These are phyloP conservation scores for Chionodraco myersi DNA, from an alignment of 2,113 vertebrate genomes.

Conservation along the genomic window DNA sequence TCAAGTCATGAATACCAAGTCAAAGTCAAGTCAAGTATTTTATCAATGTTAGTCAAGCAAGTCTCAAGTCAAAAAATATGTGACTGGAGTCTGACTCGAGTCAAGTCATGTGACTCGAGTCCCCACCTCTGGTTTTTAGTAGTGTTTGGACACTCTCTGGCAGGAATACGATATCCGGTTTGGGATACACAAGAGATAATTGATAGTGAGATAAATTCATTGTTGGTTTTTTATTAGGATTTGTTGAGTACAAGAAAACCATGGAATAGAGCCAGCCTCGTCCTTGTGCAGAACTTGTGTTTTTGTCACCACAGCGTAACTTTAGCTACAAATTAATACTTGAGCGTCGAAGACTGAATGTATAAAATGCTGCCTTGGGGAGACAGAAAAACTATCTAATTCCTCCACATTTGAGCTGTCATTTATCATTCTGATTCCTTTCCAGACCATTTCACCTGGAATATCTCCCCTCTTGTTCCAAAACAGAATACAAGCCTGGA, in stretches of 20 bases:
- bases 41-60: too few species aligned
- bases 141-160: not conserved
- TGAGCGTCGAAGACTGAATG: not conserved
- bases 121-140: not conserved
- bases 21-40: too few species aligned
- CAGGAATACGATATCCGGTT: not conserved
- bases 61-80: too few species aligned
- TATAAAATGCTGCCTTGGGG: not conserved
- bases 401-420: not conserved
- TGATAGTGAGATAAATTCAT: not conserved
- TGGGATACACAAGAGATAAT: not conserved
- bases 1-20: too few species aligned
- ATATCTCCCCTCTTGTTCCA: slow-evolving; percentile 17
- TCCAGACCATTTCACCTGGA: slow-evolving; percentile 8
- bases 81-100: too few species aligned
- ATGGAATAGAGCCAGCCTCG: not conserved
- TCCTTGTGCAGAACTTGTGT: not conserved
- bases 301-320: not conserved
- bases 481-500: slow-evolving; percentile 19
- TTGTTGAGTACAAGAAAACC: not conserved
- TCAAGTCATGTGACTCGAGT: too few species aligned
- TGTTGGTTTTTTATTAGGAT: not conserved
- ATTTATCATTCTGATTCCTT: slow-evolving; percentile 25
- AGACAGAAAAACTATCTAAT: too few species aligned
- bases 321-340: not conserved